phyloP scores from a whole-genome alignment of 2,797 vertebrate species.

The Sebastolobus alascanus region DNA sequence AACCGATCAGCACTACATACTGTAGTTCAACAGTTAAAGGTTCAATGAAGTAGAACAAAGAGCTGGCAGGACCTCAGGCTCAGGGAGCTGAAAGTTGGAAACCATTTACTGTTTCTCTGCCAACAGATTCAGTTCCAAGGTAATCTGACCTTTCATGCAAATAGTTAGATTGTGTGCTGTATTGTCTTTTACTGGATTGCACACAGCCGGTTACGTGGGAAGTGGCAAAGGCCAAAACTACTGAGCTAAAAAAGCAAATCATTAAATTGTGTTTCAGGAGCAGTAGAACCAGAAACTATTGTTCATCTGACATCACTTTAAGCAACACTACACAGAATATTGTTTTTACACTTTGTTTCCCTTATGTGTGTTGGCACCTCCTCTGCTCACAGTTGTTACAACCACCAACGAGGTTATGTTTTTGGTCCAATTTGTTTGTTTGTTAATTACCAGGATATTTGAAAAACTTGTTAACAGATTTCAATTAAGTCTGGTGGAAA shows the following conservation, averaged over 20 bases:
- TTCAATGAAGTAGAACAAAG: conserved; percentile 35
- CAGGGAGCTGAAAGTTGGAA: conserved; percentile 23
- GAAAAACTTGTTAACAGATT: conserved; percentile 9
- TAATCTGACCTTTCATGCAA: conserved; percentile 16
- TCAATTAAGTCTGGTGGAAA: conserved; percentile 14
- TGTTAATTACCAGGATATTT: conserved; percentile 1
- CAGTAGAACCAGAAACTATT: not conserved
- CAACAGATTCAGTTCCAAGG: not conserved
- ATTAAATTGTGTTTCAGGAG: conserved; percentile 2
- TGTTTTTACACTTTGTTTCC: conserved; percentile 7
- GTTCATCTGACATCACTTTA: not conserved
- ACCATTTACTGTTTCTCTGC: not conserved
- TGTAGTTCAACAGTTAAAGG: conserved; percentile 26
- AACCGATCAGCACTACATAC: not conserved
- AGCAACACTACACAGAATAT: not conserved
- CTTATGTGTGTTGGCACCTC: not conserved
- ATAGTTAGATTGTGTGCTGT: not conserved
- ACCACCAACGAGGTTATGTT: not conserved
- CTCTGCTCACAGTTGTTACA: not conserved
- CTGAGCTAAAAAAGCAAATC: not conserved
- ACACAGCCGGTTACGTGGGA: not conserved
- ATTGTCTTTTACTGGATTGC: not conserved
- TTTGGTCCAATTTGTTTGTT: conserved; percentile 16
- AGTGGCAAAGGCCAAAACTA: not conserved
- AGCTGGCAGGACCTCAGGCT: conserved; percentile 16